Base-by-base conservation (phyloP, 2,888 invertebrate genomes). In the Apamea sordens region DNA sequence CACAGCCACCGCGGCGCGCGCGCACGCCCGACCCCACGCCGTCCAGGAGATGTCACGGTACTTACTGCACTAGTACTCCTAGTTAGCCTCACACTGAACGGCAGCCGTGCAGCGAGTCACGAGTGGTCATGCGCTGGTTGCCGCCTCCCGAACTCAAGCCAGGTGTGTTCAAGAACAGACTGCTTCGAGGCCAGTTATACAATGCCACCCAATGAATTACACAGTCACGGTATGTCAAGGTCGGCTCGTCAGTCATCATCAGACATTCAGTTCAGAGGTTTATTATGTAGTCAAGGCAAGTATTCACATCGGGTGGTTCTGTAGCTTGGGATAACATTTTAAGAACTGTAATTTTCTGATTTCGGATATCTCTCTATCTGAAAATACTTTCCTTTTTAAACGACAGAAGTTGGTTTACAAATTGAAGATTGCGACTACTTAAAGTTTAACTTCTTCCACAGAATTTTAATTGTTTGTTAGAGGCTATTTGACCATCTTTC, bases 11-110 rank as follows among this genome's bases (percentile, higher is more conserved):
- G n/a, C 73, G 85, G 72, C 89, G 89, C 83, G 85, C 91, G 82
- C 90, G 88, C 89, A 85, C 91, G 10, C 89, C 90, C 32, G 87
- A 86, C 56, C 87, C 87, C 11, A 73, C 86, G 83, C 86, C 89
- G 83, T 53, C 79, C 77, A 87, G 63, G 21, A 76, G 73, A 63
- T 80, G 56, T 18, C 86, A 87, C 68, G 85, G 85, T 86, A 85
- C 32, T 21, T 24, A 59, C n/a, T 21, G 44, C 18, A 47, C 15
- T 47, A 44, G 36, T 59, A 21, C 11, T 53, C 15, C 21, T 32
- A 15, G 21, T 32, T 32, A 64, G n/a, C 15, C 18, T 21, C 15
- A 32, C 24, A 47, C 75, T 21, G 15, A 28, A 21, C 44, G 21
- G 4, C 1, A 72, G 36, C n/a, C 21, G 8, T 73, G 47, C 5